A percentile compares a stretch with the other conserved stretches of the same genome.
Conservation (phyloP, 2,888 invertebrate species). For the Trichogramma evanescens region DNA sequence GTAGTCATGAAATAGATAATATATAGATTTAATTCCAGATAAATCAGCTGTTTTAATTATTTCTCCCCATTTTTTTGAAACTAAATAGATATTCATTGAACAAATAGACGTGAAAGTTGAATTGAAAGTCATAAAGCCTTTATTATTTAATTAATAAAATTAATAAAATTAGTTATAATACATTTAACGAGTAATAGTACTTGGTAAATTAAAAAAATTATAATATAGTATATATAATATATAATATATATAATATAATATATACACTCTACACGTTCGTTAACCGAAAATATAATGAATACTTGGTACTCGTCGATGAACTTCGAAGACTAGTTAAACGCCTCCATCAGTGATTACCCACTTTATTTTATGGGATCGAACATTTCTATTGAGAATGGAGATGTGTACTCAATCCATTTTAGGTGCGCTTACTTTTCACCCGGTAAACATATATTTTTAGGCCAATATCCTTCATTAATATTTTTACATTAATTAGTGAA, state of each 20-base stretch:
- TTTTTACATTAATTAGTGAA: constrained; percentile 8
- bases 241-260: constrained; percentile 8
- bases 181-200: constrained; percentile 24
- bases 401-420: background rate
- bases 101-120: background rate
- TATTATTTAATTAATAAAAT: constrained; percentile 23
- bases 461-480: constrained; percentile 10
- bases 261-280: constrained; percentile 10
- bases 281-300: constrained; percentile 15
- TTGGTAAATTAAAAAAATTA: constrained; percentile 20
- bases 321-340: constrained; percentile 26
- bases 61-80: background rate
- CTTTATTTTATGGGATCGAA: background rate
- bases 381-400: background rate
- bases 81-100: background rate
- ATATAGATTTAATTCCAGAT: constrained; percentile 23
- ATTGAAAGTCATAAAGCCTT: constrained; percentile 20
- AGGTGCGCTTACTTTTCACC: constrained; percentile 18
- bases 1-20: constrained; percentile 23
- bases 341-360: constrained; percentile 18
- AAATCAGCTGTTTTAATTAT: constrained; percentile 3
- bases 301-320: constrained; percentile 17
- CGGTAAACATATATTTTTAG: constrained; percentile 13
- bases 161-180: constrained; percentile 21
- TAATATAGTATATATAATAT: constrained; percentile 19